Evolutionary conservation across 2,797 vertebrate species (phyloP), one percentile per base, ranked within the genome.

Genomic region (Alcedo atthis): DNA sequence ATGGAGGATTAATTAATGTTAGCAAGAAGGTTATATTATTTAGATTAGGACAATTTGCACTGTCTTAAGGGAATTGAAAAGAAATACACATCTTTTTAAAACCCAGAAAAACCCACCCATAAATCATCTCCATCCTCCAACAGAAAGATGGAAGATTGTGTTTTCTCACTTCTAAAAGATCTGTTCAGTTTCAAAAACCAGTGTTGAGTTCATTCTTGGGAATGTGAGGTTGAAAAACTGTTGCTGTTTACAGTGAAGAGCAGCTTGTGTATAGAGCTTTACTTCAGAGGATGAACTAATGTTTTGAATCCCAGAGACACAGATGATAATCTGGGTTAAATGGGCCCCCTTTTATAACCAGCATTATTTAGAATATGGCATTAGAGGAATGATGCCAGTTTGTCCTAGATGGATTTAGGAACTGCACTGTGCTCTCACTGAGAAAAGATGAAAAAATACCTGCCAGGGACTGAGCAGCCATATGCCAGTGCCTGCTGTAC

Each of bases 1-100:
- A 71, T 14, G 14, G 49, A 89, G 75, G 67, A 95, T 92, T 93
- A 92, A 91, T 96, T 94, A 94, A 81, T 35, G 58, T 75, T 91
- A 91, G 45, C 35, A 71, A 70, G 90, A 80, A 92, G 76, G 67
- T 89, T 88, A 53, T 77, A 55, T 85, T 91, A 67, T 87, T 92
- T 86, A 92, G 70, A 91, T 85, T 61, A 78, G 68, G 73, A 77
- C 26, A 90, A 79, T 94, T 66, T 79, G 22, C 80, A 28, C 57
- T 91, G 45, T 84, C 70, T 79, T 83, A 69, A 85, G 67, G 74
- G 62, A 66, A 71, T 2, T 54, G 45, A 61, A 69, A 69, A 85
- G 51, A 86, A 94, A 67, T 73, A 45, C 22, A 7, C 24, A 67
- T 64, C 22, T 87, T 74, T 45, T 46, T 26, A 54, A 77, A 90